A percentile compares a stretch with the other conserved stretches of the same genome.
phyloP scores from a whole-genome alignment of 2,888 invertebrate genomes.

The Dyspetes luteomarginatus region DNA sequence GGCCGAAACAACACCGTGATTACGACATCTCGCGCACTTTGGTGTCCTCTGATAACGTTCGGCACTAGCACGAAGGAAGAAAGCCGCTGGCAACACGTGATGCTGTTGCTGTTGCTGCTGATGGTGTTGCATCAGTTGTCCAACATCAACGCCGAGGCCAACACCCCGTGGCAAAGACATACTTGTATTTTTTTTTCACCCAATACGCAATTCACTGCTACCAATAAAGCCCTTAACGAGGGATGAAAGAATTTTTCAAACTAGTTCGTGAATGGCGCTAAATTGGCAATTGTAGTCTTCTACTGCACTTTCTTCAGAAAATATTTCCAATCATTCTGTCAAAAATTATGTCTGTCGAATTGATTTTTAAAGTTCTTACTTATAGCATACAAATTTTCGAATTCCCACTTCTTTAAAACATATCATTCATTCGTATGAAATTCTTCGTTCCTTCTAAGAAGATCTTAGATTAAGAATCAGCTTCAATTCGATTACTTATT shows the following conservation, averaged over 20 bases:
- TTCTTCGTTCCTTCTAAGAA: too few species aligned
- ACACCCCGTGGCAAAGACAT: constrained; percentile 95
- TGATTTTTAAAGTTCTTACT: neutral
- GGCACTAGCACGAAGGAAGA: constrained; percentile 92
- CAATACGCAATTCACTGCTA: neutral
- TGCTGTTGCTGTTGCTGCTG: constrained; percentile 87
- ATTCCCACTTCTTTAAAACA: too few species aligned
- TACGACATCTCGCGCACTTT: constrained; percentile 98
- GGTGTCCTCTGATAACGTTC: constrained; percentile 98
- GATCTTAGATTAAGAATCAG: too few species aligned
- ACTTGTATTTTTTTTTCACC: constrained; percentile 35
- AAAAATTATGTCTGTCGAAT: neutral
- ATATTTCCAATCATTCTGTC: constrained; percentile 18
- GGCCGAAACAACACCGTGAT: constrained; percentile 98
- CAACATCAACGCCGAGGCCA: constrained; percentile 94
- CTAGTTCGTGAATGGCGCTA: neutral
- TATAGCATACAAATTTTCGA: neutral
- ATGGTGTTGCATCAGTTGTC: constrained; percentile 91
- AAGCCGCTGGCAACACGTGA: constrained; percentile 93
- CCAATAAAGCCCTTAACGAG: neutral
- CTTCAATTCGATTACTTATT: too few species aligned
- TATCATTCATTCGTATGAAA: too few species aligned
- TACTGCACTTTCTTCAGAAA: constrained; percentile 10
- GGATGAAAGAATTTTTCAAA: neutral
- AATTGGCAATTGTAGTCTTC: neutral